Percentiles rank a stretch among this genome's conserved stretches.
Evolutionary conservation across 2,888 invertebrate species (phyloP).

Genomic region (Temnothorax unifasciatus): DNA sequence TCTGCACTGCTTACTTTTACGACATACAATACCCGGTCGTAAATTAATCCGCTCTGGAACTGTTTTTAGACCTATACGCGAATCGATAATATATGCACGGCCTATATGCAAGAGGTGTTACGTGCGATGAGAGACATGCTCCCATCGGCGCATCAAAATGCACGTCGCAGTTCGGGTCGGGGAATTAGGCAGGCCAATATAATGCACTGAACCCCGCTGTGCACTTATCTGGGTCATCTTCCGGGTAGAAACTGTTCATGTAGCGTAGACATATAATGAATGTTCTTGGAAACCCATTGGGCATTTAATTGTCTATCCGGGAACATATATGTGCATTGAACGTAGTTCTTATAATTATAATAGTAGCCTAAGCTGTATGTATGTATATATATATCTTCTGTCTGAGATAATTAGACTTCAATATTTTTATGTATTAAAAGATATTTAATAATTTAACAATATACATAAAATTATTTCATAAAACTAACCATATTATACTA

Average conservation of each 20-base stretch:
- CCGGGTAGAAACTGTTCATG: slow-evolving; percentile 2
- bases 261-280: not conserved
- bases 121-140: slow-evolving; percentile 39
- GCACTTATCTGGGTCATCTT: slow-evolving; percentile 63
- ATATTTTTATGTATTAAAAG: slow-evolving; percentile 5
- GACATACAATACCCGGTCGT: not conserved
- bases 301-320: slow-evolving; percentile 1
- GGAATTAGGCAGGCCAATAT: slow-evolving; percentile 42
- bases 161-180: slow-evolving; percentile 11
- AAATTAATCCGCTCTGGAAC: slow-evolving; percentile 30
- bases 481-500: not conserved
- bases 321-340: not conserved
- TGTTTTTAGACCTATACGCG: slow-evolving; percentile 20
- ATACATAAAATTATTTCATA: not conserved
- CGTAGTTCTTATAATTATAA: not conserved
- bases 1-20: not conserved
- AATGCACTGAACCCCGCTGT: not conserved
- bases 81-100: slow-evolving; percentile 42
- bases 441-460: slow-evolving; percentile 1
- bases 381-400: no score
- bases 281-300: not conserved
- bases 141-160: slow-evolving; percentile 41
- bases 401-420: not conserved
- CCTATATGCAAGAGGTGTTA: slow-evolving; percentile 38
- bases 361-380: not conserved